phyloP scores from a whole-genome alignment of 2,797 vertebrate species.

The Mus caroli region DNA sequence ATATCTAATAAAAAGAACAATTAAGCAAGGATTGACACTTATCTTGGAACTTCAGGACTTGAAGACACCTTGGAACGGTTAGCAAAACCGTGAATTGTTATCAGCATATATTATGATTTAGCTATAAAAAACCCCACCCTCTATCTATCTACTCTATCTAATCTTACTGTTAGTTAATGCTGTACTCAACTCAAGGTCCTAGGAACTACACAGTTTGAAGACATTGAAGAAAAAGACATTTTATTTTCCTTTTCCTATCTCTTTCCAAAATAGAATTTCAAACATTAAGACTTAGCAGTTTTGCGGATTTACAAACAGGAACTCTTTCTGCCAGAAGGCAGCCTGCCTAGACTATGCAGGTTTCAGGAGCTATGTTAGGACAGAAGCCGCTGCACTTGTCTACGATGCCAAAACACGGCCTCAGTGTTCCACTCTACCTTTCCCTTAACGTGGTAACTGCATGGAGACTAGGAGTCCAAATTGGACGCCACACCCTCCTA shows the following conservation, averaged over 20 bases:
- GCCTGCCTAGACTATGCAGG: neutral
- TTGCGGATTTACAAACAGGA: neutral
- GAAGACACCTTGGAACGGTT: neutral
- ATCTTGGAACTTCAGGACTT: slow-evolving; percentile 50
- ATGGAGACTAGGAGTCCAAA: neutral
- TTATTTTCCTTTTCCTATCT: neutral
- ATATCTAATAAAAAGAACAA: neutral
- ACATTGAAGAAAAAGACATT: neutral
- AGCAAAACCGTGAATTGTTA: neutral
- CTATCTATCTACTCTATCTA: neutral
- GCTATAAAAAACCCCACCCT: neutral
- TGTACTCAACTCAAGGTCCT: neutral
- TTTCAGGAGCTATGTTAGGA: neutral
- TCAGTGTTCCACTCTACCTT: neutral
- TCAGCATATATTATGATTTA: neutral
- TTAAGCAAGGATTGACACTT: neutral
- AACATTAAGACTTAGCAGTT: neutral
- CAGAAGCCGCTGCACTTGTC: neutral
- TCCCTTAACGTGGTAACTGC: neutral
- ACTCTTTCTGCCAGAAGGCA: neutral
- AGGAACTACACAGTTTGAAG: slow-evolving; percentile 8
- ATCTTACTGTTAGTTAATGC: slow-evolving; percentile 39
- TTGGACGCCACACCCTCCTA: neutral
- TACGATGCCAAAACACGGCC: neutral
- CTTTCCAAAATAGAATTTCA: neutral